Conservation (phyloP, 2,888 invertebrate genomes). For the Cataglyphis livida region DNA sequence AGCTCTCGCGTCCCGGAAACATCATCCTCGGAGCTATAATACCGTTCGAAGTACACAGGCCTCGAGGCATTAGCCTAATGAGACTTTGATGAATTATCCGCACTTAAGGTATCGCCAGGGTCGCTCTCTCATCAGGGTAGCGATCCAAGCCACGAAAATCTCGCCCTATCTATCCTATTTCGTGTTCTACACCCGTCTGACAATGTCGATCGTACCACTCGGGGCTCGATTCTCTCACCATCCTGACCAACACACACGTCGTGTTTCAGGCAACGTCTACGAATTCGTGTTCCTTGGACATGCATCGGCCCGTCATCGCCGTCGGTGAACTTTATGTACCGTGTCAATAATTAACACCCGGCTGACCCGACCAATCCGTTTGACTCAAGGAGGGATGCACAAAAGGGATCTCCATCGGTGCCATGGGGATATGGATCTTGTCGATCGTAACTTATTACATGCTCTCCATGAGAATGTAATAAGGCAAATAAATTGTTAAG, state of each 20-base stretch:
- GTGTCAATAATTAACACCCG: conserved; percentile 77
- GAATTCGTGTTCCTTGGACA: conserved; percentile 56
- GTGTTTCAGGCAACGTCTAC: conserved; percentile 66
- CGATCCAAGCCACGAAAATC: conserved; percentile 68
- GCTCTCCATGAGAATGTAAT: neutral
- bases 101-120: conserved; percentile 62
- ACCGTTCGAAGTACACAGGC: conserved; percentile 35
- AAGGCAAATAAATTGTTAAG: neutral
- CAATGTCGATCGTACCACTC: conserved; percentile 15
- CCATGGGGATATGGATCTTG: neutral
- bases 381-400: conserved; percentile 37
- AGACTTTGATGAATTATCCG: conserved; percentile 80
- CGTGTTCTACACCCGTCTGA: neutral
- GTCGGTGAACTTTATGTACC: conserved; percentile 54
- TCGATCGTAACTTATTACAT: neutral
- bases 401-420: conserved; percentile 31
- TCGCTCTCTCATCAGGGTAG: conserved; percentile 73
- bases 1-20: neutral
- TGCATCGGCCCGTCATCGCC: conserved; percentile 39
- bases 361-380: conserved; percentile 60
- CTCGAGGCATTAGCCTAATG: conserved; percentile 72
- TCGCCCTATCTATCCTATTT: conserved; percentile 27
- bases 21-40: conserved; percentile 14
- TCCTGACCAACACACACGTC: conserved; percentile 53
- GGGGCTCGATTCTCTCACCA: conserved; percentile 48